phyloP scores from a whole-genome alignment of 2,113 vertebrate species.

The Osmerus eperlanus region DNA sequence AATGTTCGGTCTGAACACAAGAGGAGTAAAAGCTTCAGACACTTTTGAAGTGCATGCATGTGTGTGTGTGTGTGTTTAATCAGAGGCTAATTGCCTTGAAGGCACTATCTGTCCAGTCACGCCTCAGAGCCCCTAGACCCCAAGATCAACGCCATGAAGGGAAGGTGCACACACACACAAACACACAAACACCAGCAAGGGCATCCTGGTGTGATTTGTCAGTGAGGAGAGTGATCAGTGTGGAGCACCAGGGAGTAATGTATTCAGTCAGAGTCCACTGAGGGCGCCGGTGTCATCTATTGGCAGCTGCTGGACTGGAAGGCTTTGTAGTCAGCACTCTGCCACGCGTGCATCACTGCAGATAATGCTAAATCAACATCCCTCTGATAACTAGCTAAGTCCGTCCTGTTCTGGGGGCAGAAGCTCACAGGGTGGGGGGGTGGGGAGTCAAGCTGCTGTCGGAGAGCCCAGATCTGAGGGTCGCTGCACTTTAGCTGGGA shows the following conservation, averaged over 20 bases:
- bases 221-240: background rate
- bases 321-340: background rate
- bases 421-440: too few relatives aligned
- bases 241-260: background rate
- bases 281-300: background rate
- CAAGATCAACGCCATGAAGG: background rate
- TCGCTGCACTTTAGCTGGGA: too few relatives aligned
- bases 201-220: constrained; percentile 17
- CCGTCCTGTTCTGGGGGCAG: background rate
- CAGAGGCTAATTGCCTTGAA: background rate
- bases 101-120: background rate
- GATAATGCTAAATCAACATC: constrained; percentile 1
- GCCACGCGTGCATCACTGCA: background rate
- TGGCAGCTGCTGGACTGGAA: background rate
- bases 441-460: background rate
- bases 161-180: constrained; percentile 19
- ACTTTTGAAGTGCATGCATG: background rate
- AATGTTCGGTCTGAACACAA: background rate
- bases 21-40: too few relatives aligned
- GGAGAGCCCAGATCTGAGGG: too few relatives aligned
- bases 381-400: background rate
- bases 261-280: background rate
- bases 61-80: constrained; percentile 12
- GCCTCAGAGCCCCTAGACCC: background rate
- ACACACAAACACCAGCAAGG: constrained; percentile 10